Evolutionary conservation across 92 coral and sea anemone species (phyloP).

Genomic region (Umimayanthus chanpuru): DNA sequence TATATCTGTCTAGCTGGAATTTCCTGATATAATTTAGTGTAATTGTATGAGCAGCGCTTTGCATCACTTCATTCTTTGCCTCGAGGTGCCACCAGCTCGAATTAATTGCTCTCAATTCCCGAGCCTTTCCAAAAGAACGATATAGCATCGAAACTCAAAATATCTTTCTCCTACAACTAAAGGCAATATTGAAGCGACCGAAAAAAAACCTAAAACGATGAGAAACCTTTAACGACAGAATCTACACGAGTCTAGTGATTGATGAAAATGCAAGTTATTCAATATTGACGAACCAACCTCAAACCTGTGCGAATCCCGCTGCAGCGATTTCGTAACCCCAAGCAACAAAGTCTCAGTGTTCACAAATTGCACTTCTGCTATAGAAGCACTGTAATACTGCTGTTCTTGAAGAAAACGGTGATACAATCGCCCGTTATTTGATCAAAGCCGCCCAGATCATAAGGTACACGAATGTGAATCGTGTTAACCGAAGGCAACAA

Average conservation of each 20-base stretch:
- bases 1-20: no score
- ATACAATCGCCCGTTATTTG: neutral
- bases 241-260: neutral
- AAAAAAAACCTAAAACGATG: neutral
- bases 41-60: no score
- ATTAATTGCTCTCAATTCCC: no score
- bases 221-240: neutral
- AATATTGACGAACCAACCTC: neutral
- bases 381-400: neutral
- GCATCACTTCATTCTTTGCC: no score
- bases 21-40: no score
- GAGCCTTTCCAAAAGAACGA: no score
- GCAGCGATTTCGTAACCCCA: neutral
- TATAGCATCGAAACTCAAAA: neutral
- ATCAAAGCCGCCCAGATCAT: neutral
- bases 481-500: neutral
- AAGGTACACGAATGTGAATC: neutral
- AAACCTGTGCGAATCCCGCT: neutral
- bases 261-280: no score
- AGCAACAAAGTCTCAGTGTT: neutral
- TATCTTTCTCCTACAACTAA: neutral
- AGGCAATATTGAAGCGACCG: neutral
- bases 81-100: no score
- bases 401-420: neutral
- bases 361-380: neutral